Conservation (phyloP, 2,888 invertebrate genomes). For the Synergus gifuensis region DNA sequence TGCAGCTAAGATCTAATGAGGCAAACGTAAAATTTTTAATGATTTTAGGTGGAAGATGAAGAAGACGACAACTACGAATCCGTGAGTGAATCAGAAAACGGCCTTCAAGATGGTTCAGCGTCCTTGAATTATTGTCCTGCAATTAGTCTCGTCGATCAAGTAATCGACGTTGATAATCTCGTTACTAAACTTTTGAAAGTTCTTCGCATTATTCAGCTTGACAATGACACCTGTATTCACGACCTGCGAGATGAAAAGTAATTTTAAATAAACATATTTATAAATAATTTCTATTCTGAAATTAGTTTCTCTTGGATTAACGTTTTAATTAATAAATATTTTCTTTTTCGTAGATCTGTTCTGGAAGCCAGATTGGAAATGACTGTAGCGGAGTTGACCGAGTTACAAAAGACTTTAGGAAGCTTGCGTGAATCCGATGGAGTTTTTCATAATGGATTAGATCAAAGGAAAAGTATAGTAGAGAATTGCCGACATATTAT, state of each 20-base stretch:
- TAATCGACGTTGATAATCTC: constrained; percentile 87
- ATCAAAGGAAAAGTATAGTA: constrained; percentile 65
- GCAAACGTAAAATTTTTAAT: neutral
- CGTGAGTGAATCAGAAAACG: constrained; percentile 78
- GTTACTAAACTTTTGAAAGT: constrained; percentile 87
- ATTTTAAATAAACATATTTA: constrained; percentile 50
- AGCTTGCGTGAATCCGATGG: constrained; percentile 64
- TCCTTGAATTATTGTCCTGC: constrained; percentile 79
- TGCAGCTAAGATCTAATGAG: no score
- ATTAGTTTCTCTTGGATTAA: neutral
- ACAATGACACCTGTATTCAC: constrained; percentile 84
- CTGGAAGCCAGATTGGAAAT: constrained; percentile 72
- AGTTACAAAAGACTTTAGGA: constrained; percentile 64
- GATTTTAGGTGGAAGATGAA: constrained; percentile 71
- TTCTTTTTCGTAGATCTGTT: constrained; percentile 63
- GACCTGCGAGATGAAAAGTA: constrained; percentile 84
- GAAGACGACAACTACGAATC: constrained; percentile 74
- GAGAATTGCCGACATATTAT: constrained; percentile 68
- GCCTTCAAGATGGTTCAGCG: constrained; percentile 75
- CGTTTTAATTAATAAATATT: constrained; percentile 27
- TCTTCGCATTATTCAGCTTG: constrained; percentile 85
- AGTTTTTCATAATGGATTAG: constrained; percentile 62
- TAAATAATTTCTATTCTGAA: neutral
- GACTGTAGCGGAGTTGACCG: constrained; percentile 63
- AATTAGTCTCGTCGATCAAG: constrained; percentile 84